phyloP scores from a whole-genome alignment of 2,113 vertebrate genomes.

The Poeciliopsis occidentalis region DNA sequence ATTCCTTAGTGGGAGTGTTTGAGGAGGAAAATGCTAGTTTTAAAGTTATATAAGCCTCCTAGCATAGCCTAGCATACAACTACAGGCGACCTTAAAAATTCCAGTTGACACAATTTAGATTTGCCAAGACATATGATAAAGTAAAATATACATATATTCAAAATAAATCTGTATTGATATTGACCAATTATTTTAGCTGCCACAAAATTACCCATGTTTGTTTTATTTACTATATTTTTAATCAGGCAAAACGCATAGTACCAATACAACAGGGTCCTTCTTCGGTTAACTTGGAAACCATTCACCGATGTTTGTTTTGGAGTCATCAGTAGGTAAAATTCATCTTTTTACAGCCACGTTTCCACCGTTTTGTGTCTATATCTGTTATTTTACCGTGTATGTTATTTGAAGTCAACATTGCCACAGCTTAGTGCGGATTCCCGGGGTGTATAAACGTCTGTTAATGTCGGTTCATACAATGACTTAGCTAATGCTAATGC shows the following conservation, averaged over 20 bases:
- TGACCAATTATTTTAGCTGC: neutral
- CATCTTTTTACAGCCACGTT: neutral
- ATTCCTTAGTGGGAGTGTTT: too few species aligned
- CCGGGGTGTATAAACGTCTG: slow-evolving; percentile 31
- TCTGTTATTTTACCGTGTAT: fast-evolving
- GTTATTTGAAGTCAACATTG: fast-evolving
- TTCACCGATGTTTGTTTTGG: slow-evolving; percentile 77
- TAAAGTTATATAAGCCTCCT: too few species aligned
- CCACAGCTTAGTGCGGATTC: fast-evolving
- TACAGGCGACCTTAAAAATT: neutral
- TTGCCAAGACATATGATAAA: neutral
- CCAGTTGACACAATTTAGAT: neutral
- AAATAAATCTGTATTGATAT: neutral
- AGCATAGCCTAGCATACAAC: neutral
- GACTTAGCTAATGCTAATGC: slow-evolving; percentile 36
- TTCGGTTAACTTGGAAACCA: slow-evolving; percentile 57
- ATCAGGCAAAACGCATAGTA: slow-evolving; percentile 41
- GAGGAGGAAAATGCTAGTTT: too few species aligned
- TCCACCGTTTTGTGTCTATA: fast-evolving
- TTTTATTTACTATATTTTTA: slow-evolving; percentile 26
- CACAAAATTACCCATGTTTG: neutral
- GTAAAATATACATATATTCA: neutral
- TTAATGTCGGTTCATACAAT: slow-evolving; percentile 40
- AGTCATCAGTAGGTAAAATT: slow-evolving; percentile 69
- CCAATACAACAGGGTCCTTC: slow-evolving; percentile 53